phyloP scores from a whole-genome alignment of 2,797 vertebrate species.

The Hapalemur alaotrensis region DNA sequence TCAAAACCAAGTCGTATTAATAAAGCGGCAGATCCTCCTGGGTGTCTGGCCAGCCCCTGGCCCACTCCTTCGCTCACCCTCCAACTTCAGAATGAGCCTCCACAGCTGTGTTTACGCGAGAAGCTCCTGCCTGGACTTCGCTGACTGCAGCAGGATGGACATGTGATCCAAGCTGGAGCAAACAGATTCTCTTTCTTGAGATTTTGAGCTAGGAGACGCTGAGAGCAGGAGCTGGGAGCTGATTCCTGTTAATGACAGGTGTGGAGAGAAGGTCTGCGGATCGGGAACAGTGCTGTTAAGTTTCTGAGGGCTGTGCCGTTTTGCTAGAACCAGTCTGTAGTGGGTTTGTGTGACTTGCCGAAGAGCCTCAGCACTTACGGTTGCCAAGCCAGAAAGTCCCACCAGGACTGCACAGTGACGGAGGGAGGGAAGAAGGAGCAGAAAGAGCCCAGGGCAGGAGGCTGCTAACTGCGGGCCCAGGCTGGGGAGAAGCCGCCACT shows the following conservation, averaged over 20 bases:
- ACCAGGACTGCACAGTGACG: accelerated
- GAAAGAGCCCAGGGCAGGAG: not conserved
- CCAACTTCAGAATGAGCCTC: not conserved
- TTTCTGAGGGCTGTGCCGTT: not conserved
- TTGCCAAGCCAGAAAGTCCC: not conserved
- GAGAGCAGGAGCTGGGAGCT: not conserved
- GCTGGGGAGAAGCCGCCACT: not conserved
- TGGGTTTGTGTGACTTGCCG: not conserved
- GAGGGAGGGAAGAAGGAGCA: not conserved
- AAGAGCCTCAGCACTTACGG: not conserved
- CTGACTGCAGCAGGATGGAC: not conserved
- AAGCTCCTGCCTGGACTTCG: not conserved
- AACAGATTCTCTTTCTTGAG: not conserved
- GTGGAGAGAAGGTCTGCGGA: accelerated
- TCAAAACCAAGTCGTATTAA: not conserved
- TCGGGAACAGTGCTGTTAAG: accelerated
- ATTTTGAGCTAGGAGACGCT: not conserved
- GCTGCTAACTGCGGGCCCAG: accelerated
- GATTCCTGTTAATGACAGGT: no score
- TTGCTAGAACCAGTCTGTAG: no score
- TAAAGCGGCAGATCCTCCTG: not conserved
- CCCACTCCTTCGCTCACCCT: no score
- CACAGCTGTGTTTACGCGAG: accelerated
- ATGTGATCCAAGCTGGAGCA: not conserved
- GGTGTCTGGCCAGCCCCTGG: not conserved